Conservation (phyloP, 1,140 invertebrate genomes). For the Ceratina australensis region DNA sequence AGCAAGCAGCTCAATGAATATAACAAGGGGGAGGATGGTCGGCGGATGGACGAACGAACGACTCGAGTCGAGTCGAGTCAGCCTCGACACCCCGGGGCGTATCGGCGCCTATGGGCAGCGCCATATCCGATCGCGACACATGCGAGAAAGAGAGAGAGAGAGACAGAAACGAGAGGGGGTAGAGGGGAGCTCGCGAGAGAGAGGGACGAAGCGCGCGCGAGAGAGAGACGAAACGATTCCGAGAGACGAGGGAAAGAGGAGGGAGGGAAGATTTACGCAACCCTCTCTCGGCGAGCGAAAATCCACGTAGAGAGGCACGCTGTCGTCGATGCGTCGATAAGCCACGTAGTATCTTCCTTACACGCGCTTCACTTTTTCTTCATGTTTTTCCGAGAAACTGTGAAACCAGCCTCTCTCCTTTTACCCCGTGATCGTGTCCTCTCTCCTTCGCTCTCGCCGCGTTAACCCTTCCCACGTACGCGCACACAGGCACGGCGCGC, state of each 20-base stretch:
- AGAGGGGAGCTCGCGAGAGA: conserved; percentile 39
- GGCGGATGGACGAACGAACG: conserved; percentile 59
- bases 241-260: conserved; percentile 27
- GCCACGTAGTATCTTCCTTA: conserved; percentile 60
- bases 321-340: conserved; percentile 66
- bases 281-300: conserved; percentile 69
- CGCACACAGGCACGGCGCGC: not conserved
- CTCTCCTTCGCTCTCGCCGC: conserved; percentile 7
- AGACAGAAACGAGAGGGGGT: conserved; percentile 29
- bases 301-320: conserved; percentile 67
- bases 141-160: conserved; percentile 44
- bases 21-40: conserved; percentile 68
- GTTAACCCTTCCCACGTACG: conserved; percentile 55
- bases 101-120: conserved; percentile 68
- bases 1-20: conserved; percentile 64
- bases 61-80: conserved; percentile 53
- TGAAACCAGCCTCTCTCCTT: conserved; percentile 61
- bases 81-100: conserved; percentile 65
- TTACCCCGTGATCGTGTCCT: conserved; percentile 33
- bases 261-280: conserved; percentile 72
- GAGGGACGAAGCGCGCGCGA: conserved; percentile 29
- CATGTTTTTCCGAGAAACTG: conserved; percentile 51
- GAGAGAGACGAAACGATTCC: conserved; percentile 41
- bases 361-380: conserved; percentile 37
- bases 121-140: conserved; percentile 61